phyloP scores from a whole-genome alignment of 2,113 vertebrate species.

The Empidonax alnorum region DNA sequence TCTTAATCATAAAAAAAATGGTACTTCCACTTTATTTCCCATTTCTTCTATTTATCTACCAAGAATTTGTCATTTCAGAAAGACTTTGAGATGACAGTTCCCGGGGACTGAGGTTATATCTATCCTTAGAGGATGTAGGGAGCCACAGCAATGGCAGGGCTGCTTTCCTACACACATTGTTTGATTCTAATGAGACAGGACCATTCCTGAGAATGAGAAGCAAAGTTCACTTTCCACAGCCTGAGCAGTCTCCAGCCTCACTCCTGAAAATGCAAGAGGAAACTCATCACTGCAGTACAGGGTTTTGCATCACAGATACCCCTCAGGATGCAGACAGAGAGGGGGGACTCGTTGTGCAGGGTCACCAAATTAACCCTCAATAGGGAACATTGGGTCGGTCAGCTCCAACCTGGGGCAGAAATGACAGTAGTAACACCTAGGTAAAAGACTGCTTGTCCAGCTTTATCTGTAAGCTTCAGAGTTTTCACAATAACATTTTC shows the following conservation, averaged over 20 bases:
- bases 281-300: neutral
- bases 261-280: neutral
- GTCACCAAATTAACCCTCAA: neutral
- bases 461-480: neutral
- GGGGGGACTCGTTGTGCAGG: neutral
- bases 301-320: neutral
- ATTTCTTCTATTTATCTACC: slow-evolving; percentile 14
- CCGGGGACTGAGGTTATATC: neutral
- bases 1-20: neutral
- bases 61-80: slow-evolving; percentile 18
- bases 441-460: neutral
- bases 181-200: slow-evolving; percentile 4
- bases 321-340: neutral
- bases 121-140: neutral
- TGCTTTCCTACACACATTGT: neutral
- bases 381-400: neutral
- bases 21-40: slow-evolving; percentile 6
- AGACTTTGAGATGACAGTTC: slow-evolving; percentile 18
- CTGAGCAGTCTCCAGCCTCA: neutral
- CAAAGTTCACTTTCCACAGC: neutral
- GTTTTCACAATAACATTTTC: neutral
- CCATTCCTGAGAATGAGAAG: neutral
- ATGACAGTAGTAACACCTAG: neutral
- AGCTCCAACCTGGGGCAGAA: neutral
- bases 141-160: neutral